Base-by-base conservation (phyloP, 1,140 invertebrate genomes). In the Drosophila gunungcola region DNA sequence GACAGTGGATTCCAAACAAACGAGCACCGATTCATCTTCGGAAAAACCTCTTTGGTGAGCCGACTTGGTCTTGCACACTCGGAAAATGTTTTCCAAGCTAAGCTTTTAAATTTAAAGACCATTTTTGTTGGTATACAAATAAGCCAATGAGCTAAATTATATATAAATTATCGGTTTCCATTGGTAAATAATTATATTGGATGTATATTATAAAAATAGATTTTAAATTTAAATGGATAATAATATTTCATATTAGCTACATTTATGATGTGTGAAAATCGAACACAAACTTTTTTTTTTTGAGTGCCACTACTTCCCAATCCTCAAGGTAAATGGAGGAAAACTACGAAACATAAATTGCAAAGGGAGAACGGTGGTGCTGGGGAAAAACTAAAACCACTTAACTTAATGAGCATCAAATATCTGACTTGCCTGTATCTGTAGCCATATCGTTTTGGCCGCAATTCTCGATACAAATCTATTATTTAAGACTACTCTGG, bases 401-500 rank as follows among this genome's bases (percentile, higher is more conserved):
- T 89, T 89, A 89, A 89, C 84, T 89, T 89, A 89, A 89, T 89
- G 84, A 89, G 84, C 84, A 89, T 89, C 84, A 90, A 89, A 89
- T 89, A 89, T 89, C 76, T 53, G 58, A 53, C 74, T 78, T 48
- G 57, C 36, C 43, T 52, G 75, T 77, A 70, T 69, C 38, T 43
- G 60, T 41, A 45, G 25, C 65, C 51, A 69, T 73, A 72, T 52
- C 82, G 64, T 41, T 58, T 76, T 89, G 80, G 67, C 80, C 85
- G 79, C 84, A 90, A 88, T 90, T 84, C 84, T 84, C 84, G 84
- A 89, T 89, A 89, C 84, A 65, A 84, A 89, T 89, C 84, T 89
- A 89, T 89, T 89, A 89, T 89, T 89, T 89, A 89, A 68, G 73
- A 80, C 73, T 45, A n/a, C 43, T 55, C 52, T 78, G 68, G 73